Evolutionary conservation across 2,888 invertebrate species (phyloP), one percentile per base, ranked within the genome.

Genomic region (Conus canariensis): DNA sequence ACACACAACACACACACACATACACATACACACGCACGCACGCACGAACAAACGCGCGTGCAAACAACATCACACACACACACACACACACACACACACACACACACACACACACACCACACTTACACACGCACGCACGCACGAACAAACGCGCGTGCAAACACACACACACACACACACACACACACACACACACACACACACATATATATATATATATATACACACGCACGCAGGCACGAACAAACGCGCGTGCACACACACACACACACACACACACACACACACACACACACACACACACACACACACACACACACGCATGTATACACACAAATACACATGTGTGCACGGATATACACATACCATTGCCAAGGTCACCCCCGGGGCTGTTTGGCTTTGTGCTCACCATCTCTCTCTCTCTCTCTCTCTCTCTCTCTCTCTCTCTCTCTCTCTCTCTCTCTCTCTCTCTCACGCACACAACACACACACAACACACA

Each of bases 71-170:
- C 80, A 80, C 80, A 80, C 25, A 30, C 80, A 80, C 25, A 80
- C 80, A 80, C 80, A 80, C 80, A 80, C 80, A 80, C 80, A 80
- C 80, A 80, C 80, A 80, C 80, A 30, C 80, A 80, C 80, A 80
- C 80, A 30, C 80, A 80, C 80, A 30, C 80, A 80, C 80, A 30
- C 80, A 80, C 80, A 30, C 80, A 80, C 30, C 80, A 30, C 80
- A 80, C 80, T 3, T 14, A 80, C 80, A 30, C 80, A 80, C 80
- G 16, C 80, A 80, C 80, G 16, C 45, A 30, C 80, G 16, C 80
- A 80, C 80, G 30, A n/a, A 80, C 80, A 16, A n/a, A 80, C 80
- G 45, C 80, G 25, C 80, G 9, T 30, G 5, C 80, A 9, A 56
- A 45, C 80, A 10, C 80, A 45, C 80, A 8, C 80, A 25, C 80